Evolutionary conservation across 2,113 vertebrate genomes (phyloP).

Genomic region (Cygnus buccinator): DNA sequence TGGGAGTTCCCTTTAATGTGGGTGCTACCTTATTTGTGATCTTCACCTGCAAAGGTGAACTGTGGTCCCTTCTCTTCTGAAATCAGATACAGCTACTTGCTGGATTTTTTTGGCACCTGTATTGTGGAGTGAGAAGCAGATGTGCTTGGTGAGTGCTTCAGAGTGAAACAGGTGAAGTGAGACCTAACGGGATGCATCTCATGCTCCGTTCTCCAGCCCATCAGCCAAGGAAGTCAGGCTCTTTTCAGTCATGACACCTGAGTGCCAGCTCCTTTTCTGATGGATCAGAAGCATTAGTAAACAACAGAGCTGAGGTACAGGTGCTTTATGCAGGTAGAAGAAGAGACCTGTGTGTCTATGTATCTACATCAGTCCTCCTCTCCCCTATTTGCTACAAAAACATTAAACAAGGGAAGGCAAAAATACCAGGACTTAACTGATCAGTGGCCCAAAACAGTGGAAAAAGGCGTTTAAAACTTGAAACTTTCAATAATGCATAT

Average conservation of each 20-base stretch:
- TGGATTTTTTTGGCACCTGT: background rate
- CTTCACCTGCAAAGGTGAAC: background rate
- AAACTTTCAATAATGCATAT: constrained; percentile 53
- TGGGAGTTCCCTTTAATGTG: background rate
- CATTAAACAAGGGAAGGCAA: background rate
- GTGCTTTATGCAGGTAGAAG: background rate
- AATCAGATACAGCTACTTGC: background rate
- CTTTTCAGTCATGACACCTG: background rate
- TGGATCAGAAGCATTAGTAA: background rate
- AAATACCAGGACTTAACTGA: background rate
- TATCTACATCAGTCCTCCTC: background rate
- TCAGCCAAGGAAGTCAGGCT: background rate
- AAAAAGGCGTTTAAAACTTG: constrained; percentile 25
- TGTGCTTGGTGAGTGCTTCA: background rate
- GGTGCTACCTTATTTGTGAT: background rate
- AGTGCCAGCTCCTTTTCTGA: background rate
- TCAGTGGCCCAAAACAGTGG: background rate
- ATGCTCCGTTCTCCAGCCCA: background rate
- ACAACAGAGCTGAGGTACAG: background rate
- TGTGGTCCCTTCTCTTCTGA: background rate
- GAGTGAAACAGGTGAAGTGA: background rate
- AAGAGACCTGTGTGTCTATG: background rate
- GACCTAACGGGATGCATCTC: rapidly evolving
- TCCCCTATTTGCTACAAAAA: background rate
- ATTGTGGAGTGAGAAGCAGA: background rate